Base-by-base conservation (phyloP, 2,113 vertebrate species). In the Hucho hucho region DNA sequence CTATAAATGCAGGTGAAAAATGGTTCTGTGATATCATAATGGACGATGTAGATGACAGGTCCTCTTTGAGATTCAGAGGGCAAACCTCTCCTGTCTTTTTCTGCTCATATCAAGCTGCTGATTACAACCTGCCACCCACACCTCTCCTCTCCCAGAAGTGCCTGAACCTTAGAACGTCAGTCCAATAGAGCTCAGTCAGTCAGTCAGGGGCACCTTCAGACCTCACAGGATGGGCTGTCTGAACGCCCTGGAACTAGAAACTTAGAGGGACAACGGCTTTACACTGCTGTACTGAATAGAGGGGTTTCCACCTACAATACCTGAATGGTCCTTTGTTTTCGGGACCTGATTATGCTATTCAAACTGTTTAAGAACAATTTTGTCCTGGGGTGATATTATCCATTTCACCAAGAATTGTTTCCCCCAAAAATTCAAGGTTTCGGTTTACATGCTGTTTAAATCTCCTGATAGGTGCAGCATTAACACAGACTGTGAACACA, bases 401-500 rank as follows among this genome's bases (percentile, higher is more conserved):
- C 2, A 43, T 43, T 43, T 43, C 37, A 43, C 37, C 37, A 11
- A 43, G 37, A 12, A 11, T 43, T 43, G 37, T 43, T 43, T 43
- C 11, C 9, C 37, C 37, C 0, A 11, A 43, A 43, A 3, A 43
- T 1, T 37, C 7, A 37, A 37, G 7, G 7, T 37, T 9, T 37
- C 7, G 37, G 37, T 37, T 37, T 37, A n/a, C 58, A n/a, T 70
- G 69, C 69, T 82, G 71, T 87, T 86, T 88, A 85, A 81, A 86
- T 82, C 77, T 79, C 79, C 76, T 88, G 89, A 90, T 91, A 84
- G 84, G 87, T 79, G 78, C 74, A 84, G 83, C 84, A 86, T 87
- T 85, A 87, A 84, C 85, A 88, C 86, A 84, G 83, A 84, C 77
- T 47, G 79, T 70, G 76, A 91, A 91, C 90, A 91, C 83, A 87